Base-by-base conservation (phyloP, 2,797 vertebrate genomes). In the Allobates femoralis region DNA sequence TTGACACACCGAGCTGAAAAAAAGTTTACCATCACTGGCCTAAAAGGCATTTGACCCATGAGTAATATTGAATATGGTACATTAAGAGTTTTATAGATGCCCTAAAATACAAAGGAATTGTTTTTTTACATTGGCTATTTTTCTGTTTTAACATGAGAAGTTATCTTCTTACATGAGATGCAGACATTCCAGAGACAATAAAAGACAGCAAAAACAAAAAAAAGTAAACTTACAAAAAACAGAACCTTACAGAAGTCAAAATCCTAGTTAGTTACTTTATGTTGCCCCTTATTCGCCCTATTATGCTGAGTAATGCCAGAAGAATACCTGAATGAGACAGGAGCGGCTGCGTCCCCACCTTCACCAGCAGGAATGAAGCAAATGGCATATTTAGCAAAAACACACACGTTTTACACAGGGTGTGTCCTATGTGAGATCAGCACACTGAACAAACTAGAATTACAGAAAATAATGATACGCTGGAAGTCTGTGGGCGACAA, bases 381-480 rank as follows among this genome's bases (percentile, higher is more conserved):
- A 66, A 51, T 51, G 37, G 37, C 60, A 64, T 62, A 84, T 67
- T 66, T 56, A 76, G 30, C 28, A 19, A 73, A 83, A 79, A 64
- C 7, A 14, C n/a, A 78, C 50, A 60, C 10, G 73, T 53, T 62
- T 37, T 58, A 28, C 1, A 18, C 41, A 66, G 81, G 86, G 86
- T 37, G 86, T 87, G 78, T 37, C 86, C 76, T 30, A 37, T 37
- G 56, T 74, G 66, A 87, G 37, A 37, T 87, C 81, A 83, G 64
- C 23, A 7, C 64, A 50, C 56, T 51, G 41, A 71, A 81, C 79
- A 50, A 53, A 86, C 69, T 62, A 51, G 66, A 77, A 55, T 21
- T 11, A 21, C 23, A 32, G 28, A 18, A 12, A 32, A 46, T 41
- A 41, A 50, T 12, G 19, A 16, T 11, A 50, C 26, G 50, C 46